Conservation (phyloP, 2,797 vertebrate species). For the Emys orbicularis region DNA sequence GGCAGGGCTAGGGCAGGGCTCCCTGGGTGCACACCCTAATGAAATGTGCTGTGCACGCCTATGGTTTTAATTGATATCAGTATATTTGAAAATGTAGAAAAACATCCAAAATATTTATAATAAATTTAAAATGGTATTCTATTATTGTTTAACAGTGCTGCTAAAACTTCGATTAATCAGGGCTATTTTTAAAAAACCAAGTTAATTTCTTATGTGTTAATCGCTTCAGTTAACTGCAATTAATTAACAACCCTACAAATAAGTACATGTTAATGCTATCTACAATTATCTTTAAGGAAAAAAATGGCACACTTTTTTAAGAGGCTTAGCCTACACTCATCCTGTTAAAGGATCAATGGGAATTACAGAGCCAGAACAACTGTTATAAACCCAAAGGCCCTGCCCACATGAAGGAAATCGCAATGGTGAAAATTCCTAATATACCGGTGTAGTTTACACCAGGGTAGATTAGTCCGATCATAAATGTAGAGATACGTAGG, state of each 20-base stretch:
- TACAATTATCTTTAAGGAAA: neutral
- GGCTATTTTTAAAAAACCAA: neutral
- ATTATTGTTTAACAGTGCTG: no score
- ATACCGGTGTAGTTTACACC: neutral
- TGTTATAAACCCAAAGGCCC: slow-evolving; percentile 20
- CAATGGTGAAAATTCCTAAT: neutral
- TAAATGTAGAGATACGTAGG: slow-evolving; percentile 30
- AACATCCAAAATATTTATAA: no score
- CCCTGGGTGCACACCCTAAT: no score
- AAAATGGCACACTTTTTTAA: neutral
- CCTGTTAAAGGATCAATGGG: neutral
- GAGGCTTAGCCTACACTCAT: neutral
- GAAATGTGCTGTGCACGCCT: no score
- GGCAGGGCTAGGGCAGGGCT: no score
- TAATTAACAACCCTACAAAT: neutral
- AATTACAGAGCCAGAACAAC: neutral
- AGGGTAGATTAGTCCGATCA: neutral
- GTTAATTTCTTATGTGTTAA: neutral
- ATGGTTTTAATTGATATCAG: no score
- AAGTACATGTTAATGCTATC: neutral
- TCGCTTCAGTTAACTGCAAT: neutral
- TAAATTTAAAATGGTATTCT: no score
- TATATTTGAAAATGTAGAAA: no score
- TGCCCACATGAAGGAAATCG: slow-evolving; percentile 30
- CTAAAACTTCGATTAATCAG: neutral